Conservation (phyloP, 2,113 vertebrate genomes). For the Saccopteryx bilineata region DNA sequence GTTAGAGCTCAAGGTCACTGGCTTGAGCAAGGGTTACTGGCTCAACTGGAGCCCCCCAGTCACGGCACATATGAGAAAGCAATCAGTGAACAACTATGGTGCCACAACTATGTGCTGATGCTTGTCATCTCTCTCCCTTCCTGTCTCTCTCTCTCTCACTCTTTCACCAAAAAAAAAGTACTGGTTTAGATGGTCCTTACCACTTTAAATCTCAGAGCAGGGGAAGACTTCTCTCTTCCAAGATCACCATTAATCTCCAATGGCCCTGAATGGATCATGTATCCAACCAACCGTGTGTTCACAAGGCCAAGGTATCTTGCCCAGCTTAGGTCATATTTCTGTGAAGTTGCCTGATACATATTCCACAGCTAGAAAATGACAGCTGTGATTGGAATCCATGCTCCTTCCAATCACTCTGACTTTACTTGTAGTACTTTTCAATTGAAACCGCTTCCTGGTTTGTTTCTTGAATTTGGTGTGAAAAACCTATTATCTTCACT, state of each 20-base stretch:
- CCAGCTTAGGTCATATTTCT: background rate
- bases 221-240: background rate
- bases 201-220: background rate
- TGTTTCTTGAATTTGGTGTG: conserved; percentile 41
- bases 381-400: background rate
- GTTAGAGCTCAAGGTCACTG: no score
- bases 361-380: background rate
- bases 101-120: no score
- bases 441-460: background rate
- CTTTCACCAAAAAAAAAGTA: no score
- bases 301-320: background rate
- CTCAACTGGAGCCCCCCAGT: no score
- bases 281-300: background rate
- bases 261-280: background rate
- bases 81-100: no score
- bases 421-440: background rate
- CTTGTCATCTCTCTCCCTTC: no score
- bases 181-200: background rate
- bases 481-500: background rate
- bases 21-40: no score
- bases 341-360: background rate
- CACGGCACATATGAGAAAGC: no score
- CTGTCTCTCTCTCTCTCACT: no score
- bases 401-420: background rate
- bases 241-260: background rate